Evolutionary conservation across 2,113 vertebrate species (phyloP).

Genomic region (Engraulis encrasicolus): DNA sequence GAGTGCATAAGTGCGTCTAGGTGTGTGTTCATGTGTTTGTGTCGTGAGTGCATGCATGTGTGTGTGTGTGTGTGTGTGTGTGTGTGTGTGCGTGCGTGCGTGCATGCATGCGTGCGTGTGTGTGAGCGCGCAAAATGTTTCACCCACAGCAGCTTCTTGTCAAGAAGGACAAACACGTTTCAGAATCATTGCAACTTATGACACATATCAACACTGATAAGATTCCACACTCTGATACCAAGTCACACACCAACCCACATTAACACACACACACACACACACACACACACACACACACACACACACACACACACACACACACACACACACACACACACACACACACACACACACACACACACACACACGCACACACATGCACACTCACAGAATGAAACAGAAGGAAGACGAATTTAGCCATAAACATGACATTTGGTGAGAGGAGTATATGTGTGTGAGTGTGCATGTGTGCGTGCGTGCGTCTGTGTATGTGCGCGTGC

Average conservation of each 20-base stretch:
- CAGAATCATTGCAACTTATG: constrained; percentile 8
- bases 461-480: too few species aligned
- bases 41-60: too few species aligned
- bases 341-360: constrained; percentile 38
- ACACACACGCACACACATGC: constrained; percentile 27
- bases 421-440: constrained; percentile 9
- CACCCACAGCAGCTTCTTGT: not conserved
- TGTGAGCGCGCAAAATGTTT: not conserved
- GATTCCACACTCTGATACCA: constrained; percentile 3
- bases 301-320: constrained; percentile 33
- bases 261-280: too few species aligned
- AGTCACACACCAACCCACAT: too few species aligned
- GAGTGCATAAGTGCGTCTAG: too few species aligned
- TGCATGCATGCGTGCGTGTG: not conserved
- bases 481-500: too few species aligned
- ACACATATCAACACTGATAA: not conserved
- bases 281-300: constrained; percentile 15
- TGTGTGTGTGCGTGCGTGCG: not conserved
- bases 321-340: constrained; percentile 23
- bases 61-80: too few species aligned
- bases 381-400: not conserved
- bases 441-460: too few species aligned
- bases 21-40: too few species aligned
- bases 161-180: constrained; percentile 4
- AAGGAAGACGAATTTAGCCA: not conserved